These are phyloP conservation scores for Diglossa cyanea DNA, from an alignment of 2,797 vertebrate species.

Conservation along the genomic window DNA sequence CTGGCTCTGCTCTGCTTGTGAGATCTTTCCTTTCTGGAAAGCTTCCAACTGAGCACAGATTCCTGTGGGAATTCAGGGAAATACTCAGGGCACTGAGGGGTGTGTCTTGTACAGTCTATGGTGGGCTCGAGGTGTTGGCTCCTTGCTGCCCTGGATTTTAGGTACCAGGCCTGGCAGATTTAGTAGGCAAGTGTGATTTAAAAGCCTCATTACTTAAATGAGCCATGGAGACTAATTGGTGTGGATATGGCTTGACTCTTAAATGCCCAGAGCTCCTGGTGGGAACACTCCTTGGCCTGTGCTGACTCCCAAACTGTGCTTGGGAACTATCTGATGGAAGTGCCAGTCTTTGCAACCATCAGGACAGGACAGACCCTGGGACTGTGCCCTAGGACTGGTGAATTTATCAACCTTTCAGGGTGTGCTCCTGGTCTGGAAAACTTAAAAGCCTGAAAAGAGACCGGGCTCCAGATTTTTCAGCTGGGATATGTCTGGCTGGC, in stretches of 20 bases:
- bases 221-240: neutral
- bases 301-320: neutral
- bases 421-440: neutral
- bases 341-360: neutral
- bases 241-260: neutral
- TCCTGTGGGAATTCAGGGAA: neutral
- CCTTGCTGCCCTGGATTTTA: neutral
- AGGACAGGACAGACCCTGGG: neutral
- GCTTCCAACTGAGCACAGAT: neutral
- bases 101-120: neutral
- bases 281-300: neutral
- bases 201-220: neutral
- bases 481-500: neutral
- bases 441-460: neutral
- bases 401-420: neutral
- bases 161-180: neutral
- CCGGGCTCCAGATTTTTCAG: neutral
- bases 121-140: neutral
- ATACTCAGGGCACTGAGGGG: neutral
- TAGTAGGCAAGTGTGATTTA: neutral
- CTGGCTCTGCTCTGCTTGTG: neutral
- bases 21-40: neutral
- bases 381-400: neutral
- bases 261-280: neutral
- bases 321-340: neutral